A percentile compares a stretch with the other conserved stretches of the same genome.
Evolutionary conservation across 2,113 vertebrate genomes (phyloP).

Genomic region (Neoarius graeffei): DNA sequence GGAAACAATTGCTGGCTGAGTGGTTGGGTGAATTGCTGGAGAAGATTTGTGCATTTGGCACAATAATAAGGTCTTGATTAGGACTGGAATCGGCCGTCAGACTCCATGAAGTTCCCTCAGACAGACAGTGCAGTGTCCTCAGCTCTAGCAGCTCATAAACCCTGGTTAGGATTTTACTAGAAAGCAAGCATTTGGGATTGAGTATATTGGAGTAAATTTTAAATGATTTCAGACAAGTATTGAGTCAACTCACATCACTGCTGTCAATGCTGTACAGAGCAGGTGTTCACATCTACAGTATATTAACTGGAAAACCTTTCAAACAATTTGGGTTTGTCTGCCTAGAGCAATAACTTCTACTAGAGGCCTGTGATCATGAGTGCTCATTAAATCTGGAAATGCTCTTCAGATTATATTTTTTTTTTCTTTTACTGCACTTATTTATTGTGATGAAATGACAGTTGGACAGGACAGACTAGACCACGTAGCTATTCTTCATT

Average conservation of each 20-base stretch:
- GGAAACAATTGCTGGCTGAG: constrained; percentile 51
- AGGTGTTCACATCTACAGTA: neutral
- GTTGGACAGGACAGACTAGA: neutral
- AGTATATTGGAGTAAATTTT: neutral
- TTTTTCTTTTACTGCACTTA: neutral
- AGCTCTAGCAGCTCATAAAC: constrained; percentile 11
- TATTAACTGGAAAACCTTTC: neutral
- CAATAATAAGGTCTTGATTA: constrained; percentile 69
- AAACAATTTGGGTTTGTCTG: neutral
- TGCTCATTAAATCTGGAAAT: neutral
- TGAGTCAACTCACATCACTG: neutral
- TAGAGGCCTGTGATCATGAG: neutral
- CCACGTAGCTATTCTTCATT: neutral
- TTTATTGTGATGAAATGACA: constrained; percentile 9
- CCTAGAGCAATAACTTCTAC: neutral
- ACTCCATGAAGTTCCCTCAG: constrained; percentile 59
- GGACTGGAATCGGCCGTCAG: constrained; percentile 62
- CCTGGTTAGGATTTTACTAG: constrained; percentile 10
- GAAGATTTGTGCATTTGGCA: constrained; percentile 65
- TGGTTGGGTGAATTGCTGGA: constrained; percentile 59
- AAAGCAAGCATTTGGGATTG: constrained; percentile 19
- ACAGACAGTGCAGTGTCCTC: constrained; percentile 55
- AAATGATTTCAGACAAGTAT: neutral
- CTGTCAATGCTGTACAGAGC: too few species aligned
- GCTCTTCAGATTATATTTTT: constrained; percentile 1